Evolutionary conservation across 2,888 invertebrate species (phyloP).

Genomic region (Drosophila rellima): DNA sequence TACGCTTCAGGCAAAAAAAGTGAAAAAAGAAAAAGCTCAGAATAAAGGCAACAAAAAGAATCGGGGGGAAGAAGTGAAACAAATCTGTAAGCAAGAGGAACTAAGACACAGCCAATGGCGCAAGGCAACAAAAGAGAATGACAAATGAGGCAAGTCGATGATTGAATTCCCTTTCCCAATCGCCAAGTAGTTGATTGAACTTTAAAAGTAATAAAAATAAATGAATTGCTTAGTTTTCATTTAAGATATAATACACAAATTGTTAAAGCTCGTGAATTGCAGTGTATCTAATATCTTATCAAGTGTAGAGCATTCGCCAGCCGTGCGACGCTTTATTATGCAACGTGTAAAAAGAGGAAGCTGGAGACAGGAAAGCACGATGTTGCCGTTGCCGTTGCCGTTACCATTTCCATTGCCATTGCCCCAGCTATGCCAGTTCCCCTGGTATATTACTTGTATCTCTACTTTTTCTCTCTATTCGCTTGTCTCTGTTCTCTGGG

Average conservation of each 20-base stretch:
- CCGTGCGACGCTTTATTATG: slow-evolving; percentile 60
- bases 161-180: slow-evolving; percentile 48
- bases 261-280: too few species aligned
- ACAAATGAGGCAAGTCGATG: slow-evolving; percentile 40
- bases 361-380: slow-evolving; percentile 65
- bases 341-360: slow-evolving; percentile 66
- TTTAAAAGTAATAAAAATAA: not conserved
- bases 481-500: slow-evolving; percentile 6
- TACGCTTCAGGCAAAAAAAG: slow-evolving; percentile 32
- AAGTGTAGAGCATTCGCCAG: slow-evolving; percentile 31
- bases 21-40: slow-evolving; percentile 19
- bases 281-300: not conserved
- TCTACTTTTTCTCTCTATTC: slow-evolving; percentile 2
- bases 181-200: not conserved
- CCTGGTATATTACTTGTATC: slow-evolving; percentile 6
- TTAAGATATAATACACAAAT: slow-evolving; percentile 4
- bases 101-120: slow-evolving; percentile 64
- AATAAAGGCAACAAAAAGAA: slow-evolving; percentile 26
- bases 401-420: slow-evolving; percentile 4
- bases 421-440: slow-evolving; percentile 16
- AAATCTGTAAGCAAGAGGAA: slow-evolving; percentile 66
- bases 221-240: not conserved
- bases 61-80: slow-evolving; percentile 18
- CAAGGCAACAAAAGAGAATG: slow-evolving; percentile 57
- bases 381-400: slow-evolving; percentile 36